Evolutionary conservation across 2,113 vertebrate genomes (phyloP).

Genomic region (Perca flavescens): DNA sequence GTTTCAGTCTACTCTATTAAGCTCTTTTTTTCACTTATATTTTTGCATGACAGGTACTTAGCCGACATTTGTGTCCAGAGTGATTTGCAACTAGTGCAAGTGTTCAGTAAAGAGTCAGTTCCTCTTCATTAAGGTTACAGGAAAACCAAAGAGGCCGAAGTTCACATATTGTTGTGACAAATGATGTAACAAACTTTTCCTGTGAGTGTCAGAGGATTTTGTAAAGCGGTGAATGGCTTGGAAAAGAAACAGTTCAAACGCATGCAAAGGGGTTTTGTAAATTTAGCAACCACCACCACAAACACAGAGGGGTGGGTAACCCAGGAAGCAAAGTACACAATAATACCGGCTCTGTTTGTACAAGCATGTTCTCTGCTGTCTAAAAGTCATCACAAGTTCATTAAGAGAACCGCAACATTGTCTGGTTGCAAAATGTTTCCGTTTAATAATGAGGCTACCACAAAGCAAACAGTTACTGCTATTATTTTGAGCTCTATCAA

Average conservation of each 20-base stretch:
- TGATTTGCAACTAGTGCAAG: slow-evolving; percentile 35
- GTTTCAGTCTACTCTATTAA: neutral
- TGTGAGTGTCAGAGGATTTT: slow-evolving; percentile 39
- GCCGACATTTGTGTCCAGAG: neutral
- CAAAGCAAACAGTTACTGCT: slow-evolving; percentile 49
- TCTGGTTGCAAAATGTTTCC: slow-evolving; percentile 41
- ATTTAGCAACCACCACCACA: slow-evolving; percentile 15
- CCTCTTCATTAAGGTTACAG: slow-evolving; percentile 9
- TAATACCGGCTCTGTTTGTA: slow-evolving; percentile 52
- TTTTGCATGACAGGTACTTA: slow-evolving; percentile 4
- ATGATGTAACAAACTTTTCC: slow-evolving; percentile 53
- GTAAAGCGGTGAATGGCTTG: neutral
- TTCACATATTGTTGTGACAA: slow-evolving; percentile 57
- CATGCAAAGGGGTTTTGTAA: neutral
- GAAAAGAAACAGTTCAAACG: slow-evolving; percentile 27
- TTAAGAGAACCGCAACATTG: slow-evolving; percentile 48
- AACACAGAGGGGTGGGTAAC: slow-evolving; percentile 25
- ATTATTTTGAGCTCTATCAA: slow-evolving; percentile 65
- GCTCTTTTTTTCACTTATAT: neutral
- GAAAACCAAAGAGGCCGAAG: slow-evolving; percentile 39
- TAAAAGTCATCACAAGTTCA: slow-evolving; percentile 71
- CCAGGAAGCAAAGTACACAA: slow-evolving; percentile 48
- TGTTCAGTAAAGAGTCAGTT: slow-evolving; percentile 19
- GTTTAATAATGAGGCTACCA: slow-evolving; percentile 41
- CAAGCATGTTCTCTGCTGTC: slow-evolving; percentile 37